phyloP scores from a whole-genome alignment of 2,797 vertebrate species.

The Neomorphus geoffroyi region DNA sequence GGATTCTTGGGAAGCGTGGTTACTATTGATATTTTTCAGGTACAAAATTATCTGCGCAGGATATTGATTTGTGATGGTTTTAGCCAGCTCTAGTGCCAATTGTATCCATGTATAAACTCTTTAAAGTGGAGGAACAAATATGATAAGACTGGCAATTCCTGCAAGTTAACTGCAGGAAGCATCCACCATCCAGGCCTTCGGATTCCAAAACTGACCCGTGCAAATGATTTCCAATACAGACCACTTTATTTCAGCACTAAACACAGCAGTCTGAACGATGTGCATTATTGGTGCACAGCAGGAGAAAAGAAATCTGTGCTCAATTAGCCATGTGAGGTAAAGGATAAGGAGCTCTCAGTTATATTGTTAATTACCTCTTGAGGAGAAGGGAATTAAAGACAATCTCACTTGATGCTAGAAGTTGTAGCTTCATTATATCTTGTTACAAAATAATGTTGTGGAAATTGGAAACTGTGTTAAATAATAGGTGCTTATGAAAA shows the following conservation, averaged over 20 bases:
- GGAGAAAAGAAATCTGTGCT: neutral
- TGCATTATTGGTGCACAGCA: neutral
- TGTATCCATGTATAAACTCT: neutral
- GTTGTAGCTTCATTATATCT: neutral
- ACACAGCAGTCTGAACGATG: neutral
- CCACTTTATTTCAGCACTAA: neutral
- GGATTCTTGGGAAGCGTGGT: neutral
- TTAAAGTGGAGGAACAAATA: neutral
- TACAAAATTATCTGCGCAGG: neutral
- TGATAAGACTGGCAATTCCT: neutral
- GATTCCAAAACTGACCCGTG: neutral
- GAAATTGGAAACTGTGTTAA: neutral
- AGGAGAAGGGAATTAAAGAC: slow-evolving; percentile 7
- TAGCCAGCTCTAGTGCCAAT: neutral
- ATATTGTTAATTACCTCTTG: neutral
- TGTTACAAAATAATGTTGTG: neutral
- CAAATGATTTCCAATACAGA: neutral
- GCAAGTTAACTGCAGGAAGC: neutral
- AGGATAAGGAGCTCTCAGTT: neutral
- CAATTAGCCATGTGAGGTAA: neutral
- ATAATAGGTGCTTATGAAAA: neutral
- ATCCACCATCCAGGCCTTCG: neutral
- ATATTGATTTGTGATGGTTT: neutral
- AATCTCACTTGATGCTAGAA: neutral
- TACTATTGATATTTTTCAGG: neutral